Conservation (phyloP, 2,888 invertebrate genomes). For the Pristionchus fissidentatus region DNA sequence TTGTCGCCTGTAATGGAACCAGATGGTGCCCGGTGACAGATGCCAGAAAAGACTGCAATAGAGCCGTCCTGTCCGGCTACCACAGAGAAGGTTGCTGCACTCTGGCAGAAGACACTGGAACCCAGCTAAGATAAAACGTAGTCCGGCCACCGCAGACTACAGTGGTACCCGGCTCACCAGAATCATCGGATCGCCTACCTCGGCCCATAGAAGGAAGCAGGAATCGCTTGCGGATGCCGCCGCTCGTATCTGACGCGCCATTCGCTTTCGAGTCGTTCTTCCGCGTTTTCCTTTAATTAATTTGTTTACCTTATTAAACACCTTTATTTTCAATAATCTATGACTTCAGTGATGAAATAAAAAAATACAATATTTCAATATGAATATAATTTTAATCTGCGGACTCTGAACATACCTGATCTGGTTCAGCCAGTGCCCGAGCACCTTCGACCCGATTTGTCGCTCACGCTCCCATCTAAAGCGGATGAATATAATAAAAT, state of each 20-base stretch:
- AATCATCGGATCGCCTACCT: not conserved
- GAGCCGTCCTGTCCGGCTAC: no score
- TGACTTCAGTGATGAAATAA: not conserved
- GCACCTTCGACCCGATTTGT: slow-evolving; percentile 74
- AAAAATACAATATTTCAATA: not conserved
- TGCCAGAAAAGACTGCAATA: no score
- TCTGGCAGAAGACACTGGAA: no score
- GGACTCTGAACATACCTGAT: slow-evolving; percentile 66
- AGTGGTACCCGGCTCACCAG: not conserved
- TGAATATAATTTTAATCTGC: not conserved
- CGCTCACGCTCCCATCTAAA: slow-evolving; percentile 74
- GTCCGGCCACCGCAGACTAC: no score
- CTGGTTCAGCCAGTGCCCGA: slow-evolving; percentile 75
- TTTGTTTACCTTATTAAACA: not conserved
- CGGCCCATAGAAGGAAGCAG: slow-evolving; percentile 54
- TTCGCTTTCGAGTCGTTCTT: slow-evolving; percentile 65
- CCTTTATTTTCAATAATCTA: not conserved
- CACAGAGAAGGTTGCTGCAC: no score
- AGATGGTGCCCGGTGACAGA: no score
- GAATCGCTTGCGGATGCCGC: slow-evolving; percentile 64
- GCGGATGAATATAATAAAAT: no score
- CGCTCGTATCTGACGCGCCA: slow-evolving; percentile 55
- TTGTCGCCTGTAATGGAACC: not conserved
- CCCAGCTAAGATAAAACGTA: no score
- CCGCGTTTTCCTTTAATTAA: slow-evolving; percentile 67